These are phyloP conservation scores for Fukomys damarensis DNA, from an alignment of 2,113 vertebrate genomes.

Conservation along the genomic window DNA sequence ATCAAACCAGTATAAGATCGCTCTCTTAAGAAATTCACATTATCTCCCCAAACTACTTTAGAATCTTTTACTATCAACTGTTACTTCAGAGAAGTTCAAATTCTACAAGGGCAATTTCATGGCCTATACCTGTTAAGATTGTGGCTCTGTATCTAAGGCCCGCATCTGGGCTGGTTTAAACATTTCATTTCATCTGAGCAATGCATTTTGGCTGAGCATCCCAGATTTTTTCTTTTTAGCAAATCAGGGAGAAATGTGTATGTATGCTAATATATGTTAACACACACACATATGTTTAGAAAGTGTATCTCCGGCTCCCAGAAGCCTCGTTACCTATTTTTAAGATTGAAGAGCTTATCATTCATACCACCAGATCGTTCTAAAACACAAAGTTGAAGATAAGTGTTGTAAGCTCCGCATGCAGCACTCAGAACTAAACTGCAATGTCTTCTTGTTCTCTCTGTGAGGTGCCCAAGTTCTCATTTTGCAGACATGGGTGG, in stretches of 20 bases:
- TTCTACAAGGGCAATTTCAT: background rate
- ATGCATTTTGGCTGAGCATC: background rate
- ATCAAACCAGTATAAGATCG: background rate
- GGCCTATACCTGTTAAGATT: background rate
- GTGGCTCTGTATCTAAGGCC: too few species aligned
- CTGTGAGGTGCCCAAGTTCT: conserved; percentile 19
- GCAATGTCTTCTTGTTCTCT: background rate
- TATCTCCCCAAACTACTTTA: background rate
- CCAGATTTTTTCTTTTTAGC: conserved; percentile 17
- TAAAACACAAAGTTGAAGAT: background rate
- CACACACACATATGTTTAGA: background rate
- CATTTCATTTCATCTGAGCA: background rate
- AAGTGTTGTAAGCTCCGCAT: background rate
- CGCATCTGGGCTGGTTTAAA: background rate
- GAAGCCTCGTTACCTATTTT: conserved; percentile 22
- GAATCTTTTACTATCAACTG: background rate
- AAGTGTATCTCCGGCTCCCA: background rate
- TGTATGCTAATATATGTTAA: background rate
- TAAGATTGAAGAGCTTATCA: conserved; percentile 25
- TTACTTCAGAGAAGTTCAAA: conserved; percentile 30
- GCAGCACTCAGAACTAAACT: background rate
- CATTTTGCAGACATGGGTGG: conserved; percentile 10
- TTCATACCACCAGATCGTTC: background rate
- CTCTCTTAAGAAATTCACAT: background rate
- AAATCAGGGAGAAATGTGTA: background rate